phyloP scores from a whole-genome alignment of 2,113 vertebrate species.

The Cyphomyrus discorhynchus region DNA sequence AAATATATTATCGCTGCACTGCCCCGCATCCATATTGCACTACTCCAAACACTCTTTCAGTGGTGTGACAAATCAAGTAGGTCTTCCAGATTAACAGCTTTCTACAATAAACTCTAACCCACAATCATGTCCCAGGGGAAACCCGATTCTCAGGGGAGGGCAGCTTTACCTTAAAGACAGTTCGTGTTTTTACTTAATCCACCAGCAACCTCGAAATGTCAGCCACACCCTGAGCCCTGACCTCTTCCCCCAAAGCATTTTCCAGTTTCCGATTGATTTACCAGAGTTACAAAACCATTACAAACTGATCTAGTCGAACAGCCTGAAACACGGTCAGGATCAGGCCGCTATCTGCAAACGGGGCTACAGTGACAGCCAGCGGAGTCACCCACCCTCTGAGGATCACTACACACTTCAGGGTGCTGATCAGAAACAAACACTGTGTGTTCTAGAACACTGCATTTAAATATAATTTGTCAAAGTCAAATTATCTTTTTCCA shows the following conservation, averaged over 20 bases:
- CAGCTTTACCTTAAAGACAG: background rate
- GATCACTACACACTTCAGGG: background rate
- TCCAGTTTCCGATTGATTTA: background rate
- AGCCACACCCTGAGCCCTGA: background rate
- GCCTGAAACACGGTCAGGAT: background rate
- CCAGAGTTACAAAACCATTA: background rate
- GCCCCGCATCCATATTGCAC: background rate
- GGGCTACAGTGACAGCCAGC: background rate
- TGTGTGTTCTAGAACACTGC: background rate
- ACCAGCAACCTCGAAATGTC: background rate
- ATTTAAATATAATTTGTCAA: background rate
- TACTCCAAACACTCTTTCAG: background rate
- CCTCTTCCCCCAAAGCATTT: background rate
- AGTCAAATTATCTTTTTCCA: background rate
- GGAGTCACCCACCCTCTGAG: background rate
- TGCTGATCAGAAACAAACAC: background rate
- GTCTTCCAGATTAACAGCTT: background rate
- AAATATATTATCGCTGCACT: background rate
- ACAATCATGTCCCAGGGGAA: background rate
- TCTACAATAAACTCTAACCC: background rate
- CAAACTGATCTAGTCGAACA: background rate
- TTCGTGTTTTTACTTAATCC: background rate
- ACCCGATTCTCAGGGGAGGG: background rate
- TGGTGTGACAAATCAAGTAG: background rate
- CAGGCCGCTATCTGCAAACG: background rate